Base-by-base conservation (phyloP, 2,888 invertebrate species). In the Anarsia innoxiella region DNA sequence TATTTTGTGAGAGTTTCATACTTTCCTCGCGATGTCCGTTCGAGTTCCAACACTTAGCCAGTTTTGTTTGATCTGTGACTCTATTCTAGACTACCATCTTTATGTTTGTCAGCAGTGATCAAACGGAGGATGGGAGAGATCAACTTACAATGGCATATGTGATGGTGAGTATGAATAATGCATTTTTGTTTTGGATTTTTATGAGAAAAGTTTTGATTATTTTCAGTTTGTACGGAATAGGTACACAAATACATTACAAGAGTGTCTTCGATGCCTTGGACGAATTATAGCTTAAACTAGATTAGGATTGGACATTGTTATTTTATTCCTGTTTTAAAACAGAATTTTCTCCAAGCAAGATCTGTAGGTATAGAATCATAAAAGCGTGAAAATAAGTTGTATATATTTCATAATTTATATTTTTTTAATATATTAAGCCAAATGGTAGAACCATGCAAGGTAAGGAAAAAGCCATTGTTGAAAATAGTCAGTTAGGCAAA, bases 151-250 rank as follows among this genome's bases (percentile, higher is more conserved):
- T 52, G 57, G 61, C 64, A 69, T 71, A 64, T 66, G 65, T 61
- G 75, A 71, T 71, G 66, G 70, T 71, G 66, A 76, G 68, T 78
- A 84, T 84, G 84, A 84, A 84, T 84, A 83, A 84, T 84, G 83
- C 79, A 84, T 83, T 84, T 82, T 84, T 84, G 84, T 84, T 84
- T 84, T 79, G 80, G 82, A 84, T 83, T 84, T 84, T 84, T 84
- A 84, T 82, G 84, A 74, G 79, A 48, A 80, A 84, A 84, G 83
- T 84, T 84, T 82, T 84, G 84, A 84, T 84, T 84, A 84, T 84
- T 84, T 84, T 80, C 78, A 82, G 82, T 82, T 78, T 68, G 67
- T 67, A 72, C 63, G 63, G 64, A 70, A 68, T 76, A 77, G 67
- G 72, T 75, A 70, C 33, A 32, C 15, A 39, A 57, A 57, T 61